A percentile compares a stretch with the other conserved stretches of the same genome.
These are phyloP conservation scores for Ancistrus triradiatus DNA, from an alignment of 2,113 vertebrate species.

Conservation along the genomic window DNA sequence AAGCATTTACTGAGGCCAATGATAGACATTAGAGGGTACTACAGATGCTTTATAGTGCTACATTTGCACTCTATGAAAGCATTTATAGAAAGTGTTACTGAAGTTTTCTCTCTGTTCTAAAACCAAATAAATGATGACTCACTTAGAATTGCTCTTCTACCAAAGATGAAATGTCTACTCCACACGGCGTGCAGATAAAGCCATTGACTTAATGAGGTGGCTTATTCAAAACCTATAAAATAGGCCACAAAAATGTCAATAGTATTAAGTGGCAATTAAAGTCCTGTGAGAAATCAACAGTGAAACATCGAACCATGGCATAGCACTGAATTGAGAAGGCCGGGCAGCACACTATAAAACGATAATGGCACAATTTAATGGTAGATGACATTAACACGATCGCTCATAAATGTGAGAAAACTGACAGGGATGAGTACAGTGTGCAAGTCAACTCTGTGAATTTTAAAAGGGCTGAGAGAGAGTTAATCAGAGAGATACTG, in stretches of 20 bases:
- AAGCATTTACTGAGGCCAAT: too few species aligned
- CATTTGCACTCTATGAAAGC: too few species aligned
- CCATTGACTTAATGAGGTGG: slow-evolving; percentile 38
- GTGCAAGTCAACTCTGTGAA: not conserved
- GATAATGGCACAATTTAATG: slow-evolving; percentile 37
- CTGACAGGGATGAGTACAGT: not conserved
- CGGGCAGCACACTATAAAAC: slow-evolving; percentile 19
- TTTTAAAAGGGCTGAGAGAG: slow-evolving; percentile 14
- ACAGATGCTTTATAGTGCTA: too few species aligned
- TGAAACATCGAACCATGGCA: slow-evolving; percentile 17
- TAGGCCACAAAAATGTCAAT: slow-evolving; percentile 39
- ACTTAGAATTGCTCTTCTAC: not conserved
- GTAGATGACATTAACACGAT: slow-evolving; percentile 36
- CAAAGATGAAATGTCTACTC: slow-evolving; percentile 13
- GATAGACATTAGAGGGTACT: too few species aligned
- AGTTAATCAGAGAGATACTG: too few species aligned
- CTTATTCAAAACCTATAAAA: slow-evolving; percentile 46
- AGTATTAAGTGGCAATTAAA: slow-evolving; percentile 37
- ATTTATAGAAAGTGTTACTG: too few species aligned
- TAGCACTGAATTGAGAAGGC: slow-evolving; percentile 14
- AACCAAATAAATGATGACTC: too few species aligned
- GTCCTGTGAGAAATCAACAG: slow-evolving; percentile 30
- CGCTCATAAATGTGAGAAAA: slow-evolving; percentile 22
- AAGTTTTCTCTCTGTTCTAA: too few species aligned
- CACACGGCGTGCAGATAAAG: slow-evolving; percentile 16